These are phyloP conservation scores for Papilio aristodemus DNA, from an alignment of 1,140 invertebrate species.

Conservation along the genomic window DNA sequence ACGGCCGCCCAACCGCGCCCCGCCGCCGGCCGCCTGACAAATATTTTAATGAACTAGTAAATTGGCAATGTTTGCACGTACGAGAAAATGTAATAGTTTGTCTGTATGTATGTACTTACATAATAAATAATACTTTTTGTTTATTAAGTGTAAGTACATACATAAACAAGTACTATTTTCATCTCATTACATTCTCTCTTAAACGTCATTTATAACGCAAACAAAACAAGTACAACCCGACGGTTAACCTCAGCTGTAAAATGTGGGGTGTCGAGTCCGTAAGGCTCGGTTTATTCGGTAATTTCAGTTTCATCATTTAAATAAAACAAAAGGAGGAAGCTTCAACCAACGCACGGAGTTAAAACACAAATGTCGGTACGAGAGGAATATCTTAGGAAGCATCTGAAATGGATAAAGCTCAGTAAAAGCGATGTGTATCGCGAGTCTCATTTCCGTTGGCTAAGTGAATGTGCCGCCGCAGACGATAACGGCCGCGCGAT, in stretches of 20 bases:
- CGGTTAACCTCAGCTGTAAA: too few species aligned
- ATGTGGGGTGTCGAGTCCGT: too few species aligned
- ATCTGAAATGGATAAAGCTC: background rate
- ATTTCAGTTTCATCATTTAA: background rate
- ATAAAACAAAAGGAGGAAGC: background rate
- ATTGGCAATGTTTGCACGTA: background rate
- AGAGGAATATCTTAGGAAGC: background rate
- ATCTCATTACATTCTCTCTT: too few species aligned
- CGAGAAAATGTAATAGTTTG: too few species aligned
- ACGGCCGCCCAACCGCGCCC: background rate
- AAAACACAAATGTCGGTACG: background rate
- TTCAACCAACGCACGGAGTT: background rate
- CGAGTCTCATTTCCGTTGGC: constrained; percentile 1
- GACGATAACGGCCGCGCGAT: background rate
- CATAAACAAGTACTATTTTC: too few species aligned
- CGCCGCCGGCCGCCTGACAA: background rate
- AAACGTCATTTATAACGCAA: too few species aligned
- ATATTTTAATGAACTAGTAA: background rate
- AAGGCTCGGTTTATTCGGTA: too few species aligned
- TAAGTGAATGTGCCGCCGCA: background rate
- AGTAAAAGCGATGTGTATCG: constrained; percentile 13
- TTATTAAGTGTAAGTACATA: too few species aligned
- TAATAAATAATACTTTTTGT: too few species aligned
- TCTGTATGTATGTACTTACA: too few species aligned
- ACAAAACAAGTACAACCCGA: too few species aligned